Conservation (phyloP, 2,797 vertebrate genomes). For the Channa striata region DNA sequence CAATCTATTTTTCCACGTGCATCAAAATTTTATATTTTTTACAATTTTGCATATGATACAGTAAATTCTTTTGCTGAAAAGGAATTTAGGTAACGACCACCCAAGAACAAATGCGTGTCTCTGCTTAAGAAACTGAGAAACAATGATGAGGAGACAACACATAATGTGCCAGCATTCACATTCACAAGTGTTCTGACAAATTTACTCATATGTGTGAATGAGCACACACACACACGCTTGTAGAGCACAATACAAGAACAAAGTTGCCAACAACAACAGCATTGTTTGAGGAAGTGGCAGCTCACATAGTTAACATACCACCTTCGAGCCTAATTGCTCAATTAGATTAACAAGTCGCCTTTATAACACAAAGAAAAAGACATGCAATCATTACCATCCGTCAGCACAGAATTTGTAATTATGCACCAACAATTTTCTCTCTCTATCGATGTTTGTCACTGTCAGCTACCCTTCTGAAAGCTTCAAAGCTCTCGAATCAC, state of each 20-base stretch:
- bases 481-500: constrained; percentile 31
- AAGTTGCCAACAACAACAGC: background rate
- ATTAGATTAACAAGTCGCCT: constrained; percentile 78
- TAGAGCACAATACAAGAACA: constrained; percentile 7
- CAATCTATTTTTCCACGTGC: background rate
- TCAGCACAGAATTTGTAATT: constrained; percentile 37
- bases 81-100: constrained; percentile 1
- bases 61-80: background rate
- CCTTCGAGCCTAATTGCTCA: constrained; percentile 72
- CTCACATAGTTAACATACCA: constrained; percentile 65
- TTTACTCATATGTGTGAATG: constrained; percentile 30
- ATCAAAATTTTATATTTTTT: background rate
- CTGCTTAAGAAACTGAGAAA: constrained; percentile 11
- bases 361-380: constrained; percentile 43
- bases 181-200: constrained; percentile 8
- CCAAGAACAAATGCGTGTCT: constrained; percentile 1
- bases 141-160: background rate
- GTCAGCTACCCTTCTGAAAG: constrained; percentile 39
- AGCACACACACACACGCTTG: background rate
- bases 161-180: constrained; percentile 8
- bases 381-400: constrained; percentile 20
- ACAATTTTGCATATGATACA: background rate
- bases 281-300: constrained; percentile 59
- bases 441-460: too few relatives aligned
- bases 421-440: constrained; percentile 26